A percentile compares a stretch with the other conserved stretches of the same genome.
Evolutionary conservation across 1,140 invertebrate species (phyloP).

Genomic region (Campoletis sonorensis): DNA sequence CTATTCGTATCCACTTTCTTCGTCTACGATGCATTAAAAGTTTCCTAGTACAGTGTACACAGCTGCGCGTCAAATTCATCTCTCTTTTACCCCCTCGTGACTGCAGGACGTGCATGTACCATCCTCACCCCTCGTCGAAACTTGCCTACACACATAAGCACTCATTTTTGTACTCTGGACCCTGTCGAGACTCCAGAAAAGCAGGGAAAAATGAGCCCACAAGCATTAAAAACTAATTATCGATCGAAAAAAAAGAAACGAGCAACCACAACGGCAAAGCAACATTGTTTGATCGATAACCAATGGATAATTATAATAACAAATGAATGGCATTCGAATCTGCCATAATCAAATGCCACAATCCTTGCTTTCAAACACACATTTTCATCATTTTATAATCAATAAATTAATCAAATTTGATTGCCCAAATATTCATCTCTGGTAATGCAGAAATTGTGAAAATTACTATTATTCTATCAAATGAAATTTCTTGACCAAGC

Average conservation of each 20-base stretch:
- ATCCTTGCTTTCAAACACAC: not conserved
- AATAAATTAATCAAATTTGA: not conserved
- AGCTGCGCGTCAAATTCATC: conserved; percentile 72
- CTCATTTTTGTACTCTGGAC: conserved; percentile 21
- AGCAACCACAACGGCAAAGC: not conserved
- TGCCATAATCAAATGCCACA: too few relatives aligned
- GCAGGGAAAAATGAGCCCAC: conserved; percentile 51
- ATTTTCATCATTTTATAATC: not conserved
- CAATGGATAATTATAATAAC: too few relatives aligned
- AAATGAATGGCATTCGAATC: too few relatives aligned
- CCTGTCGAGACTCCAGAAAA: conserved; percentile 32
- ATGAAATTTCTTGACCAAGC: too few relatives aligned
- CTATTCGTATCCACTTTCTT: conserved; percentile 21
- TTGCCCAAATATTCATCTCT: too few relatives aligned
- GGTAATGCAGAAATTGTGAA: too few relatives aligned
- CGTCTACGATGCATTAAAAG: conserved; percentile 61
- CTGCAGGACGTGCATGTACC: conserved; percentile 44
- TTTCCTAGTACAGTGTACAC: conserved; percentile 70
- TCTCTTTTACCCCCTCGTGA: conserved; percentile 55
- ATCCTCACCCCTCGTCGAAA: conserved; percentile 49
- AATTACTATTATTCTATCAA: too few relatives aligned
- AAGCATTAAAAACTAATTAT: conserved; percentile 65
- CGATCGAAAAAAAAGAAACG: conserved; percentile 42
- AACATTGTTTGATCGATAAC: not conserved
- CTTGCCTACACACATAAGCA: not conserved